Evolutionary conservation across 2,113 vertebrate genomes (phyloP).

Genomic region (Spheniscus mendiculus): DNA sequence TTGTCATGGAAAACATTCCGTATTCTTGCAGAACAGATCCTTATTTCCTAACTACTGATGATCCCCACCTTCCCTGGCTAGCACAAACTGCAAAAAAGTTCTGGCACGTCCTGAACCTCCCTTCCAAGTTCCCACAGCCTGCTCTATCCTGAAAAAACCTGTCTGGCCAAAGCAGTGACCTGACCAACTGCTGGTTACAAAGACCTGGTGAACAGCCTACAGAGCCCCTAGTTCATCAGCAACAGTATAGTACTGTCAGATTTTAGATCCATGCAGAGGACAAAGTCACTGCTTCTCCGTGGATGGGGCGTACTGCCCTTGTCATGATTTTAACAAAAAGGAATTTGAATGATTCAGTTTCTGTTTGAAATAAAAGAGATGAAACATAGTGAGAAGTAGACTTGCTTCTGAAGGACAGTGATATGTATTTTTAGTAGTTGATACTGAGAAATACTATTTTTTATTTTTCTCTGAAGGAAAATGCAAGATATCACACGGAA

Average conservation of each 20-base stretch:
- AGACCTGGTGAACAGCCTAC: background rate
- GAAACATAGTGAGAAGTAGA: background rate
- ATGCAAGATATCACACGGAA: background rate
- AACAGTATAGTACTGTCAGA: background rate
- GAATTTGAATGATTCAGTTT: background rate
- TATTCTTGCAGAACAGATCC: background rate
- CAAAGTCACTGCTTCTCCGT: background rate
- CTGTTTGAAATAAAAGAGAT: slow-evolving; percentile 4
- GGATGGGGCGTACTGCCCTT: background rate
- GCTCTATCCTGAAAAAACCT: background rate
- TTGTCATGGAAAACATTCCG: background rate
- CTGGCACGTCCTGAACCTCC: background rate
- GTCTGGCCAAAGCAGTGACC: background rate
- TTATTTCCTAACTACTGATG: background rate
- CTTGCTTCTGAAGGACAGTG: background rate
- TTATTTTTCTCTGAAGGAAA: background rate
- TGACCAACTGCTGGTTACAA: background rate
- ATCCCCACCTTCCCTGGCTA: background rate
- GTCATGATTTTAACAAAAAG: background rate
- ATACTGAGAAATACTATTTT: background rate
- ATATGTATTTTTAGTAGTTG: background rate
- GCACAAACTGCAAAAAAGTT: background rate
- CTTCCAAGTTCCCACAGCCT: background rate
- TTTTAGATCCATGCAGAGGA: background rate
- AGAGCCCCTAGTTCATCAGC: background rate